These are phyloP conservation scores for Gyrodactylus bullatarudis DNA, from an alignment of 1,140 invertebrate species.

Conservation along the genomic window DNA sequence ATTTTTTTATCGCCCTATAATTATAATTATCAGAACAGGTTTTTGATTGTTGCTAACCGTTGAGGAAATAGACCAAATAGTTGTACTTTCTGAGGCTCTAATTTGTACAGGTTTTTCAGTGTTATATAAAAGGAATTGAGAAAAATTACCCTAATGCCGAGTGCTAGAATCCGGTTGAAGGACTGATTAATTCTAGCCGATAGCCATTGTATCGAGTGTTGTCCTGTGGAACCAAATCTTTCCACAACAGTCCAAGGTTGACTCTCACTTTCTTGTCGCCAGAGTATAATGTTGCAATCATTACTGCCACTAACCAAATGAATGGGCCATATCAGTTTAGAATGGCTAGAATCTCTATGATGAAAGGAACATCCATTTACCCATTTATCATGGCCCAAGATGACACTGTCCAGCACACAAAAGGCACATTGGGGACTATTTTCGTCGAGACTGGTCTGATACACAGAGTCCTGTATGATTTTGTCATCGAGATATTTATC, in stretches of 20 bases:
- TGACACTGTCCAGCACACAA: background rate
- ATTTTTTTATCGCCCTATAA: too few species aligned
- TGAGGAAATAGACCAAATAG: too few species aligned
- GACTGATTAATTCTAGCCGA: background rate
- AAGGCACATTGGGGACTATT: background rate
- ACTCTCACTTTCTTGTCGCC: background rate
- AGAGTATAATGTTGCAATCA: background rate
- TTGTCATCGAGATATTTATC: background rate
- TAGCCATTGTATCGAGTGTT: background rate
- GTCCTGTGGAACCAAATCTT: background rate
- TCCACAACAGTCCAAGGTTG: background rate
- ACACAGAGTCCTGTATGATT: background rate
- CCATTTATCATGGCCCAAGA: background rate
- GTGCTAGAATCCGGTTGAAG: background rate
- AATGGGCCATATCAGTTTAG: background rate
- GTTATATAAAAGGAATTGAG: too few species aligned
- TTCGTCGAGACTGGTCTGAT: background rate
- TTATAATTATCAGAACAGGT: too few species aligned
- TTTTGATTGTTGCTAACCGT: too few species aligned
- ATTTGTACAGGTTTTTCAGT: too few species aligned
- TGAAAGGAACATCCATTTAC: background rate
- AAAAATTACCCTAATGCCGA: background rate
- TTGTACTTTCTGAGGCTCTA: too few species aligned
- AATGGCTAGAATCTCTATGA: background rate
- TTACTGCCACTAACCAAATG: background rate